Evolutionary conservation across 2,113 vertebrate species (phyloP), one percentile per base, ranked within the genome.

Genomic region (Campylomormyrus numenius): DNA sequence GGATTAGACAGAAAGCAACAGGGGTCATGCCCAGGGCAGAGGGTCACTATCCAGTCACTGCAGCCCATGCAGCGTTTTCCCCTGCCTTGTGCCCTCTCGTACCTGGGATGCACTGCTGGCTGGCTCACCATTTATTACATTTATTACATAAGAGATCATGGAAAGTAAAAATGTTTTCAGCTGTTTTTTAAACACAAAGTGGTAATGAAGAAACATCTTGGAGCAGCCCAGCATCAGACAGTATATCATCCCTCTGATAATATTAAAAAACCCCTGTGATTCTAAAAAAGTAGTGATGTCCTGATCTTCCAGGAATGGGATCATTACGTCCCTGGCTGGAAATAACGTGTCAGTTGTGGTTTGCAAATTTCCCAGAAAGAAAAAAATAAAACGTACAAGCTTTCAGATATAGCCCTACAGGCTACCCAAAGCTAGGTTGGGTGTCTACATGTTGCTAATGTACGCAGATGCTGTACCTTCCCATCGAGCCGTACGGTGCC

Each of bases 401-500:
- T 87, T 52, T 39, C 91, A 90, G 42, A 85, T 58, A 88, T 49
- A 93, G 45, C n/a, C 8, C n/a, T 13, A 70, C 62, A 89, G 86
- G 49, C 84, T 7, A 48, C 42, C n/a, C 21, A 11, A 48, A 48
- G 45, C 83, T 11, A 9, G 42, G 45, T n/a, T 48, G 35, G 74
- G 74, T 80, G 74, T 19, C 74, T 19, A 6, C 35, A 19, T 80
- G 74, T 31, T 42, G 19, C 15, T 19, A 5, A 8, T n/a, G 15
- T 77, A 19, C 3, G 9, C n/a, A 45, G 42, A 4, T 19, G 8
- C 66, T 93, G 94, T 97, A 98, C 97, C 97, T 96, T 96, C 48
- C 97, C 97, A 92, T 97, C 97, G 88, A 98, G 97, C 70, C 94
- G 96, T 31, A 96, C 97, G 0, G 95, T 97, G 92, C 95, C 92